Percentiles rank a stretch among this genome's conserved stretches.
Conservation (phyloP, 2,113 vertebrate species). For the Campylomormyrus numenius region DNA sequence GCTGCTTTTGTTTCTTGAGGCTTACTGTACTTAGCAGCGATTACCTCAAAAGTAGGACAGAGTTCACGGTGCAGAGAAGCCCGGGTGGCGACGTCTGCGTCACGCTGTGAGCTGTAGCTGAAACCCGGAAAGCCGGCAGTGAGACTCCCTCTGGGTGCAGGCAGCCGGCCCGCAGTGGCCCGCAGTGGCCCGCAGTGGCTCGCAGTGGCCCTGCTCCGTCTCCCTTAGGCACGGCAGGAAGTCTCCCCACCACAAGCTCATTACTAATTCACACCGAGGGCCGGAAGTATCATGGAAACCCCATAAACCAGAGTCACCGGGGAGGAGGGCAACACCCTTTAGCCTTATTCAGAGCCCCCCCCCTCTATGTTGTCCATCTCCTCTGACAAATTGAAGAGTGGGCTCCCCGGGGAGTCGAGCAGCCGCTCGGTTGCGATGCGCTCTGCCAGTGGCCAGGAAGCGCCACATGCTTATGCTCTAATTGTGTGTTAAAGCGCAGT, state of each 20-base stretch:
- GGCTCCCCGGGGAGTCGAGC: neutral
- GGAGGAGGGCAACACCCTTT: constrained; percentile 47
- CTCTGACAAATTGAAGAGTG: constrained; percentile 4
- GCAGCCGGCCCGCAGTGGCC: neutral
- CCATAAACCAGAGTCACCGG: constrained; percentile 35
- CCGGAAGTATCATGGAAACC: constrained; percentile 33
- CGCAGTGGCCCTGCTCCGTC: constrained; percentile 10
- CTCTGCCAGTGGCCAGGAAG: neutral
- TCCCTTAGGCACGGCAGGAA: constrained; percentile 18
- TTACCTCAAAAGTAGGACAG: neutral
- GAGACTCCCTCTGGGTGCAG: neutral
- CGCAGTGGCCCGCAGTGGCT: neutral
- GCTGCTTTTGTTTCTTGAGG: neutral
- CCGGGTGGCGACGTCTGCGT: neutral
- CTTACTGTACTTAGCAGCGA: neutral
- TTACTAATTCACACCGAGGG: constrained; percentile 45
- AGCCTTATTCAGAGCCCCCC: constrained; percentile 27
- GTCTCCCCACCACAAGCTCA: constrained; percentile 18
- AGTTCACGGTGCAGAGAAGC: neutral
- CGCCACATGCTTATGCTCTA: neutral
- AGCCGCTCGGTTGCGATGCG: too few species aligned
- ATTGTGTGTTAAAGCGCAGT: neutral
- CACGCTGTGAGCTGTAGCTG: neutral
- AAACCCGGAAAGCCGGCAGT: neutral
- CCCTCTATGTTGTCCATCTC: constrained; percentile 22